phyloP scores from a whole-genome alignment of 2,113 vertebrate genomes.

The Ranitomeya variabilis region DNA sequence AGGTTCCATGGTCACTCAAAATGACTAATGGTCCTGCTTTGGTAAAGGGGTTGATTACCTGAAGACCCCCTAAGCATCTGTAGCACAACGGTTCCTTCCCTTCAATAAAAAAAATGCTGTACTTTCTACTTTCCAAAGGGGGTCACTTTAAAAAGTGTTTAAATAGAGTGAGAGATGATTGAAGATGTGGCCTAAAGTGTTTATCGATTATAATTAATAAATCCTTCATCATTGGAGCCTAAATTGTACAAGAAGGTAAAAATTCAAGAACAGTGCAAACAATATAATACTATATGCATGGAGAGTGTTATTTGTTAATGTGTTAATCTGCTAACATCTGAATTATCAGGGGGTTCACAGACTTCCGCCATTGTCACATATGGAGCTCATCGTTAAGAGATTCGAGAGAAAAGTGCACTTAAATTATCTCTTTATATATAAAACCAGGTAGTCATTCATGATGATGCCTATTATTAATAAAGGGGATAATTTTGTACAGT shows the following conservation, averaged over 20 bases:
- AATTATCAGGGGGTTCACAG: background rate
- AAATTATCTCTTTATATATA: background rate
- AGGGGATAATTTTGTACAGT: background rate
- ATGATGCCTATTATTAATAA: background rate
- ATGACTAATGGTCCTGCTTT: too few relatives aligned
- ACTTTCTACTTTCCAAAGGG: too few relatives aligned
- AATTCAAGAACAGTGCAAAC: background rate
- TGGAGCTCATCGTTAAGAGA: background rate
- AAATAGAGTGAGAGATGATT: too few relatives aligned
- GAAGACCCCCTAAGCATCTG: too few relatives aligned
- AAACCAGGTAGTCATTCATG: background rate
- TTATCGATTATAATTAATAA: background rate
- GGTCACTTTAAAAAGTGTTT: too few relatives aligned
- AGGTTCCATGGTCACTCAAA: too few relatives aligned
- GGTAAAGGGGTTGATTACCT: too few relatives aligned
- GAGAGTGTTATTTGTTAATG: background rate
- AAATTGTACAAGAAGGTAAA: background rate
- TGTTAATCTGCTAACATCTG: background rate
- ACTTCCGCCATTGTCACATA: background rate
- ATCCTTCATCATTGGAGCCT: background rate
- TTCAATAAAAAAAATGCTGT: too few relatives aligned
- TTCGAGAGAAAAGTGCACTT: background rate
- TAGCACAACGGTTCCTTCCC: too few relatives aligned
- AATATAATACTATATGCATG: background rate
- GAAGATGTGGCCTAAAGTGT: too few relatives aligned